Conservation (phyloP, 2,113 vertebrate genomes). For the Gadus chalcogrammus region DNA sequence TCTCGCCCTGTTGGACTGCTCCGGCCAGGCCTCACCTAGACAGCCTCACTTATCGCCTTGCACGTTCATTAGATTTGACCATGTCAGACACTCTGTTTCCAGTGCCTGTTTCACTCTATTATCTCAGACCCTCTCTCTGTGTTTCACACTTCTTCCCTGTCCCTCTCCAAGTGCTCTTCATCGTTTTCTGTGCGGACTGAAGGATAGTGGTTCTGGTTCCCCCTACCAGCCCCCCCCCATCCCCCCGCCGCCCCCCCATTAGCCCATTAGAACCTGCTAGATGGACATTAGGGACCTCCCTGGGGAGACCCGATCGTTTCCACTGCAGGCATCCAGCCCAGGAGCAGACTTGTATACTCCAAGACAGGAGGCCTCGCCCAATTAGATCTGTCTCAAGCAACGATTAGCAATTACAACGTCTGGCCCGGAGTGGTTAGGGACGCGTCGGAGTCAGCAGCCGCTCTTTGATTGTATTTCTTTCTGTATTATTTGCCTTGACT, state of each 20-base stretch:
- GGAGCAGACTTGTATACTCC: slow-evolving; percentile 31
- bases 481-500: no score
- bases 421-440: no score
- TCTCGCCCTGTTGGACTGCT: slow-evolving; percentile 15
- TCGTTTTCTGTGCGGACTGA: slow-evolving; percentile 22
- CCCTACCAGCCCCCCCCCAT: no score
- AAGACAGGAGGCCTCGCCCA: slow-evolving; percentile 46
- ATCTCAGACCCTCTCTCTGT: slow-evolving; percentile 11
- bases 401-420: slow-evolving; percentile 56
- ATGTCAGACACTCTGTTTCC: slow-evolving; percentile 9
- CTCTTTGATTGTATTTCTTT: no score
- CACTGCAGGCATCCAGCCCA: slow-evolving; percentile 40
- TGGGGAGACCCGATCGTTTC: slow-evolving; percentile 55
- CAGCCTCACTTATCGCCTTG: no score
- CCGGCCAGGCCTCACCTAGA: no score
- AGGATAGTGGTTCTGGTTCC: slow-evolving; percentile 26
- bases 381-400: slow-evolving; percentile 53
- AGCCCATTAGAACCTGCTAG: slow-evolving; percentile 55
- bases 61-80: neutral
- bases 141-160: neutral
- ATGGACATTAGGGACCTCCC: slow-evolving; percentile 58
- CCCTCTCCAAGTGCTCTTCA: slow-evolving; percentile 1
- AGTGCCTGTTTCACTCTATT: slow-evolving; percentile 20
- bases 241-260: slow-evolving; percentile 48
- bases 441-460: no score